These are phyloP conservation scores for Rattus rattus DNA, from an alignment of 2,113 vertebrate genomes.

Conservation along the genomic window DNA sequence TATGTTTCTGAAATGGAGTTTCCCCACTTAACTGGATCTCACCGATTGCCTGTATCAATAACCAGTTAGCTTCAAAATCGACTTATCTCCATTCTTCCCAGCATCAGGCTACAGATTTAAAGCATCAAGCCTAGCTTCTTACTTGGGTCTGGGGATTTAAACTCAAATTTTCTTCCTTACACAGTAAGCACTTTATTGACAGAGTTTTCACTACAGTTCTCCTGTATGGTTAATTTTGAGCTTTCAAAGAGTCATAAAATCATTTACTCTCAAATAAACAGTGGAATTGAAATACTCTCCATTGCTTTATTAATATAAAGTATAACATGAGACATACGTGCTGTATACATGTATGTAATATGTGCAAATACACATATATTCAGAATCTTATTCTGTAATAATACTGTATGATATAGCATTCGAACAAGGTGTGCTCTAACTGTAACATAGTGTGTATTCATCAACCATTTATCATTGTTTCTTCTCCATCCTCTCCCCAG, in stretches of 20 bases:
- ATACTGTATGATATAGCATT: background rate
- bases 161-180: background rate
- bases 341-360: background rate
- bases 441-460: background rate
- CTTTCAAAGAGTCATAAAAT: background rate
- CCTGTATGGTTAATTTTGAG: background rate
- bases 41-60: background rate
- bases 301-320: slow-evolving; percentile 6
- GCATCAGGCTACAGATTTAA: too few relatives aligned
- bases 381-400: background rate
- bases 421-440: background rate
- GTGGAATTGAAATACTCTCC: background rate
- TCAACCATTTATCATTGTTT: background rate
- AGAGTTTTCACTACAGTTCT: background rate
- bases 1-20: background rate
- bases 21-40: background rate
- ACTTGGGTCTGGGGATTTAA: background rate
- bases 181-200: background rate
- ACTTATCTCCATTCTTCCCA: background rate
- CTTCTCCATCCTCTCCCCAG: too few relatives aligned
- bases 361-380: background rate
- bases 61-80: background rate
- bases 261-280: slow-evolving; percentile 11
- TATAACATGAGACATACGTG: background rate
- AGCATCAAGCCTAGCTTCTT: background rate